Base-by-base conservation (phyloP, 2,797 vertebrate species). In the Acanthurus tractus region DNA sequence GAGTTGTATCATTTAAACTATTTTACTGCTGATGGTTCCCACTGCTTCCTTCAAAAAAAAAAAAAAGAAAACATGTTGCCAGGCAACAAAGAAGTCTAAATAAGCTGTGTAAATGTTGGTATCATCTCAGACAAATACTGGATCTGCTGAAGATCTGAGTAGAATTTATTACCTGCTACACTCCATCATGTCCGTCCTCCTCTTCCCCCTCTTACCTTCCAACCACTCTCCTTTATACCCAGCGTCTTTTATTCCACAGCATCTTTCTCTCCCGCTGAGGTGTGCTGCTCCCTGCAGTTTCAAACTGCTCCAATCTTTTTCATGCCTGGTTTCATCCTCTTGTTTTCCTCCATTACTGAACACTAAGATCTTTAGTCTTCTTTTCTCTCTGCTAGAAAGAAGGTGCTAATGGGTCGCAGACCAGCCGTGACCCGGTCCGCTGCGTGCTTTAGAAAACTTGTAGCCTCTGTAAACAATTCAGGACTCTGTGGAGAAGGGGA, bases 191-290 rank as follows among this genome's bases (percentile, higher is more conserved):
- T 44, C 46, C 15, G 0, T 52, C 71, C 44, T 56, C 56, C 66
- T 70, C 48, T 22, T 36, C 34, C 53, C 61, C 64, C 49, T 63
- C 72, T 87, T 73, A 74, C 65, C 42, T n/a, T 75, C 82, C 55
- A 29, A 12, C 81, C n/a, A 57, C 74, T 86, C 61, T 45, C n/a
- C 64, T 82, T 77, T 59, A 58, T 54, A 17, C 42, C 22, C 76
- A 64, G 68, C 73, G 50, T 87, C 69, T 83, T 87, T 84, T 78
- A 59, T 81, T 82, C 70, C 57, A n/a, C 70, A 40, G 49, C 74
- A 40, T 74, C 55, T 25, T 2, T 49, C 70, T 42, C 63, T 36
- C 72, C 75, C 5, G 25, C 78, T 63, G 74, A 63, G 89, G 49
- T 63, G 61, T 13, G 36, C 58, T 4, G 55, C 75, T 82, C 52